Percentiles rank a stretch among this genome's conserved stretches.
Conservation (phyloP, 1,140 invertebrate genomes). For the Nixonia krombeini region DNA sequence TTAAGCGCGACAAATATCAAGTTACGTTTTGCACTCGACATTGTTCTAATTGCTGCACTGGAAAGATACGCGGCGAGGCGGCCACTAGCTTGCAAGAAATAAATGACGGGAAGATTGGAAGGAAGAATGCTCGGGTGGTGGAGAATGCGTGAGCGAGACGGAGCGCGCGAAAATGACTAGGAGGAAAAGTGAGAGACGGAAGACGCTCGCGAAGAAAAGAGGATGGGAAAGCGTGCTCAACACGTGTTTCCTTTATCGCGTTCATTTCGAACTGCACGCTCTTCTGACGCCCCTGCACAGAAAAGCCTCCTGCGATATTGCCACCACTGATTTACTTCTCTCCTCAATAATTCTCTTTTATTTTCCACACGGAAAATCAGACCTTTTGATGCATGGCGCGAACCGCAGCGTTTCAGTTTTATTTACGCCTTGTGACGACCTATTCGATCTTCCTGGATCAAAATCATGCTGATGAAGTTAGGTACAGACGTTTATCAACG, state of each 20-base stretch:
- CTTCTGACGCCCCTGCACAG: conserved; percentile 22
- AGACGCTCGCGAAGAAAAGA: conserved; percentile 8
- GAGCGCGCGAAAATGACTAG: conserved; percentile 23
- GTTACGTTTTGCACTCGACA: conserved; percentile 3
- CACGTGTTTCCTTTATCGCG: conserved; percentile 67
- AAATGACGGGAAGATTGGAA: conserved; percentile 15
- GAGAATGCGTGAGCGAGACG: conserved; percentile 5
- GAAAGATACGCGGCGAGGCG: conserved; percentile 10
- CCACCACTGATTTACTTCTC: conserved; percentile 58
- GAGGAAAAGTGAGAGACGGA: conserved; percentile 17
- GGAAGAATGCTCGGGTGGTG: not conserved
- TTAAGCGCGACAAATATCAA: conserved; percentile 27
- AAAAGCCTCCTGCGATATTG: conserved; percentile 17
- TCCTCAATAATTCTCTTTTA: conserved; percentile 63
- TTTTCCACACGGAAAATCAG: conserved; percentile 39
- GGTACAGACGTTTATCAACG: too few species aligned
- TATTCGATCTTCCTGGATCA: too few species aligned
- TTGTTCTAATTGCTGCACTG: conserved; percentile 24
- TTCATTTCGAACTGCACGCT: conserved; percentile 52
- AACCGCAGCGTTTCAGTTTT: conserved; percentile 55
- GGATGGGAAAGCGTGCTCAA: conserved; percentile 59
- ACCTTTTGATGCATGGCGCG: conserved; percentile 56
- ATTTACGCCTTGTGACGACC: too few species aligned
- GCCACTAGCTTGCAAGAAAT: conserved; percentile 18
- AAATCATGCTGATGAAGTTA: too few species aligned